Base-by-base conservation (phyloP, 23 tunicate genomes). In the Botrylloides violaceus region DNA sequence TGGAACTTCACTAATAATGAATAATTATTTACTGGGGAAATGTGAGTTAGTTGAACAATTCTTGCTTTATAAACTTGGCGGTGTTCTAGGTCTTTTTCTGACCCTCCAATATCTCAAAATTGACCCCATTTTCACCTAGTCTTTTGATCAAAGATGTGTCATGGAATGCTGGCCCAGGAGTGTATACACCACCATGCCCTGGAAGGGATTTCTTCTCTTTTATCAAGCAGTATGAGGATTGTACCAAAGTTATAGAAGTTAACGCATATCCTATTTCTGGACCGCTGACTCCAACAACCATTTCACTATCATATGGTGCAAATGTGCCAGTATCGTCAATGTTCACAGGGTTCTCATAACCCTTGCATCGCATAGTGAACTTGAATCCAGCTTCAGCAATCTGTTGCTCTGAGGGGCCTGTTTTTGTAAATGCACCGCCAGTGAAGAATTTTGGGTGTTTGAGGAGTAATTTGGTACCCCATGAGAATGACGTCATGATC, bases 181-280 rank as follows among this genome's bases (percentile, higher is more conserved):
- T 64, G 34, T 55, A 81, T 19, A 93, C 98, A 2, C 98, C 98
- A 24, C 98, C 98, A 36, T 38, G 4, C 29, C 20, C 70, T 61
- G 88, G 94, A 19, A 93, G 63, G 29, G 68, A 58, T 19, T 81
- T 64, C 60, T 60, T 77, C 65, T 93, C 98, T 30, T 85, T 65
- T 18, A 77, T 49, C 34, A 86, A 66, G 2, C 58, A 65, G 19
- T 72, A 58, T 15, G 88, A 88, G 27, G 75, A 33, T 70, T 81
- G 88, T 3, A 93, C 98, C 76, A 93, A 53, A 0, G 72, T 57
- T 2, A 64, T 59, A 1, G 98, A 83, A 4, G 98, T 93, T 18
- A 82, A 82, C 29, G 76, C 84, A 53, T 93, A 93, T 19, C 98
- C 98, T 18, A 92, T 61, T 53, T 93, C 98, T 6, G 94, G 94